These are phyloP conservation scores for Drosophila anomalata DNA, from an alignment of 2,888 invertebrate species.

Conservation along the genomic window DNA sequence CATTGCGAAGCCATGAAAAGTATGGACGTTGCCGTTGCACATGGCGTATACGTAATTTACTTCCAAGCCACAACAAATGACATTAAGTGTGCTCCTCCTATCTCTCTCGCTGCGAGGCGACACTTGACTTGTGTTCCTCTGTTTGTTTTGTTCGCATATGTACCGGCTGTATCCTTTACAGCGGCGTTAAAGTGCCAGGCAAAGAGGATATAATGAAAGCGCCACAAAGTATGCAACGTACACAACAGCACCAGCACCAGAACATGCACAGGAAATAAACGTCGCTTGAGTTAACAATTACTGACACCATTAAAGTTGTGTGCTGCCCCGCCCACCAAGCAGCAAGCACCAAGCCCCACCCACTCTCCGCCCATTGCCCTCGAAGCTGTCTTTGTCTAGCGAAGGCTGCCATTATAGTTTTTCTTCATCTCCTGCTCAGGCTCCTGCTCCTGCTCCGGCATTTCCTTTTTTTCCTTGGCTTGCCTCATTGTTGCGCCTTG, in stretches of 20 bases:
- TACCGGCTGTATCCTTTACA: conserved; percentile 60
- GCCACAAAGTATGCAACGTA: conserved; percentile 69
- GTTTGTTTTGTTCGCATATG: conserved; percentile 37
- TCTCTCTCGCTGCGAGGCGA: conserved; percentile 36
- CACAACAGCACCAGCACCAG: conserved; percentile 31
- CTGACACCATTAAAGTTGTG: conserved; percentile 80
- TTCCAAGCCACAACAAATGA: conserved; percentile 41
- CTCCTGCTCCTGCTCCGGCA: conserved; percentile 4
- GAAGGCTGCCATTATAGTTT: conserved; percentile 63
- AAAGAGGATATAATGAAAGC: conserved; percentile 67
- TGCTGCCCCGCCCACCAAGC: conserved; percentile 37
- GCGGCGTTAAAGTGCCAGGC: conserved; percentile 69
- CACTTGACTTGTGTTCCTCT: conserved; percentile 71
- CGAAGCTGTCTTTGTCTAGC: conserved; percentile 59
- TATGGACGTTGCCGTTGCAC: conserved; percentile 35
- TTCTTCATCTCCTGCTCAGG: conserved; percentile 25
- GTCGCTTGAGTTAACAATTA: conserved; percentile 80
- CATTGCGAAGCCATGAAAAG: conserved; percentile 39
- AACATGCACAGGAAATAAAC: conserved; percentile 67
- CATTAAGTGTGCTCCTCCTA: conserved; percentile 12
- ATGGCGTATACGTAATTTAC: conserved; percentile 72
- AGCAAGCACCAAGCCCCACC: neutral
- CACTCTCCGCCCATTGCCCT: conserved; percentile 8
- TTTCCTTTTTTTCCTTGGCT: conserved; percentile 40
- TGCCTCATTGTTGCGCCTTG: conserved; percentile 47